Percentiles rank a stretch among this genome's conserved stretches.
These are phyloP conservation scores for Hedya salicella DNA, from an alignment of 2,888 invertebrate species.

Conservation along the genomic window DNA sequence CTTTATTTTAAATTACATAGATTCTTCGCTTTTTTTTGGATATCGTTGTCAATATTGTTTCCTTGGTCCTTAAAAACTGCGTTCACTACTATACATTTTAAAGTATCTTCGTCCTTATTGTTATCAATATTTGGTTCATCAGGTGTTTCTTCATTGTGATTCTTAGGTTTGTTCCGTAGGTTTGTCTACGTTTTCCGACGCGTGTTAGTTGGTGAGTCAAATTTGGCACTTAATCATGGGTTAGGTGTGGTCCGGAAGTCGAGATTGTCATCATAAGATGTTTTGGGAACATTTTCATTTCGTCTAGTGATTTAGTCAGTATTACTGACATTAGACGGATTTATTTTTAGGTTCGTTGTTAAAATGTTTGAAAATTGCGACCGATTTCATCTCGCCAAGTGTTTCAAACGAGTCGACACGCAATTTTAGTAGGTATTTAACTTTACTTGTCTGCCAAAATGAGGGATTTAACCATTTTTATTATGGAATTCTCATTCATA, in stretches of 20 bases:
- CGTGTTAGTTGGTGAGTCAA: conserved; percentile 51
- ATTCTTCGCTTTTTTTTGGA: conserved; percentile 17
- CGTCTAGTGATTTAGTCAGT: conserved; percentile 60
- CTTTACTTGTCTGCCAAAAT: too few species aligned
- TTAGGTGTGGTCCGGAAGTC: conserved; percentile 81
- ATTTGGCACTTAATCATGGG: conserved; percentile 67
- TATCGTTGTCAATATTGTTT: conserved; percentile 16
- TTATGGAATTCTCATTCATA: too few species aligned
- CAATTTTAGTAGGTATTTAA: background rate
- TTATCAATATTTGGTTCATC: background rate
- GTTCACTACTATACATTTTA: background rate
- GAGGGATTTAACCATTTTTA: too few species aligned
- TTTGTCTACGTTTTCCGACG: conserved; percentile 39
- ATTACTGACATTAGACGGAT: conserved; percentile 55
- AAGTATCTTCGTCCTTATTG: conserved; percentile 22
- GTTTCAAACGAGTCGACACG: conserved; percentile 8
- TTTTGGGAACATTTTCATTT: conserved; percentile 68
- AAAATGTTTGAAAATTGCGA: conserved; percentile 29
- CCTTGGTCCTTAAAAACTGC: conserved; percentile 6
- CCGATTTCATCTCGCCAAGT: background rate
- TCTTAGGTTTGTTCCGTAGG: conserved; percentile 18
- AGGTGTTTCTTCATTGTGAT: background rate
- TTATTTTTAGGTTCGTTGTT: conserved; percentile 24
- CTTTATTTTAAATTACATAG: conserved; percentile 47
- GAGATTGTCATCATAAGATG: conserved; percentile 67